Evolutionary conservation across 2,888 invertebrate genomes (phyloP).

Genomic region (Pemphredon lugubris): DNA sequence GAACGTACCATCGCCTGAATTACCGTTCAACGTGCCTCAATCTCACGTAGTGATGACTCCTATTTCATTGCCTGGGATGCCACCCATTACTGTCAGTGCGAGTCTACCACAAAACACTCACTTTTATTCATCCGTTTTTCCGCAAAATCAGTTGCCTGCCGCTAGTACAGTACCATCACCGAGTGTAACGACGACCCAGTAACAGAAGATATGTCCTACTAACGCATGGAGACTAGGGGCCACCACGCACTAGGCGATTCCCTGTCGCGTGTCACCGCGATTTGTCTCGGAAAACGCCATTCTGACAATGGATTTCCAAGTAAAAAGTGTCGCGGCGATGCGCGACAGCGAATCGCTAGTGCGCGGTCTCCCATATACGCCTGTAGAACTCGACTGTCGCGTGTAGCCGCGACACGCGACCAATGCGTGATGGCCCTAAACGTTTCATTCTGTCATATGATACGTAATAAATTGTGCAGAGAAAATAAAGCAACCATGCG

Average conservation of each 20-base stretch:
- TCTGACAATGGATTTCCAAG: no score
- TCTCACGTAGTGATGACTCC: constrained; percentile 84
- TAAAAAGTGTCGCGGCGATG: no score
- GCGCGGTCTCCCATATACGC: no score
- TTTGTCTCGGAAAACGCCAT: no score
- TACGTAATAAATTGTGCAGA: constrained; percentile 28
- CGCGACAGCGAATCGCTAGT: no score
- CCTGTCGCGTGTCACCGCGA: no score
- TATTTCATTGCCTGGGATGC: constrained; percentile 89
- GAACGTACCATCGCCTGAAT: constrained; percentile 71
- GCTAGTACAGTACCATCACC: constrained; percentile 54
- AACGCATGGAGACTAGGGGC: no score
- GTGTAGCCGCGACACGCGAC: no score
- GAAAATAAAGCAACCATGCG: constrained; percentile 36
- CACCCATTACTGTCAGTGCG: constrained; percentile 90
- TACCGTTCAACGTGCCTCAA: constrained; percentile 72
- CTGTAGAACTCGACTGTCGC: no score
- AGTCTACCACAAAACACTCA: constrained; percentile 83
- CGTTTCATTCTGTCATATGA: constrained; percentile 45
- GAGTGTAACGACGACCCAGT: constrained; percentile 69
- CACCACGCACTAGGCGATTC: no score
- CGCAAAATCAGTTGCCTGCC: constrained; percentile 65
- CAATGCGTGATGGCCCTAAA: no score
- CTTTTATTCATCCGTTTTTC: constrained; percentile 71
- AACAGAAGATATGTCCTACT: constrained; percentile 35